Conservation (phyloP, 1,140 invertebrate species). For the Drosophila pectinifera region DNA sequence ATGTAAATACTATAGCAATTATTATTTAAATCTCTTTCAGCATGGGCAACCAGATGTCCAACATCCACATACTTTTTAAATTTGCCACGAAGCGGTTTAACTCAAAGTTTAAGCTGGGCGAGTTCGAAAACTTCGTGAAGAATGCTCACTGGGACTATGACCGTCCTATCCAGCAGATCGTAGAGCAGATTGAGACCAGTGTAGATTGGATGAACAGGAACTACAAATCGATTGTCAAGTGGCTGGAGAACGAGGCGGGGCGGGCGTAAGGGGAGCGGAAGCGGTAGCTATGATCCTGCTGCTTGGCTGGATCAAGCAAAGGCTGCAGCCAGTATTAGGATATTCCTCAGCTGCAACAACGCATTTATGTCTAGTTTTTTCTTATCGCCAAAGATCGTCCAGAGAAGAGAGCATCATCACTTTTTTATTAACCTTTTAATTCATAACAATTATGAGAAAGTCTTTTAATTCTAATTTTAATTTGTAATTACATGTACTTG, state of each 20-base stretch:
- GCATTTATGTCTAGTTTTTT: conserved; percentile 69
- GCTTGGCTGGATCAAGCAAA: conserved; percentile 48
- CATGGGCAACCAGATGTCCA: conserved; percentile 89
- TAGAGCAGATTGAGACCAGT: conserved; percentile 92
- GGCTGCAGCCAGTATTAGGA: conserved; percentile 67
- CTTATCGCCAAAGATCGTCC: conserved; percentile 53
- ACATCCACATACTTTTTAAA: conserved; percentile 90
- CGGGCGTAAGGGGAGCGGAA: conserved; percentile 8
- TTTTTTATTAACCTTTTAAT: conserved; percentile 36
- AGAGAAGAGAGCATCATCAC: conserved; percentile 19
- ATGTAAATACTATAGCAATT: background rate
- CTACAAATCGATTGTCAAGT: conserved; percentile 89
- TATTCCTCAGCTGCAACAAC: conserved; percentile 35
- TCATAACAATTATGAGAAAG: conserved; percentile 53
- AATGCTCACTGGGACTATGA: conserved; percentile 88
- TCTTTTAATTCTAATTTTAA: conserved; percentile 69
- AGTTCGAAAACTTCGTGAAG: conserved; percentile 89
- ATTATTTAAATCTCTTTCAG: conserved; percentile 84
- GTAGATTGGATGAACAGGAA: conserved; percentile 92
- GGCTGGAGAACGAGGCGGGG: conserved; percentile 86
- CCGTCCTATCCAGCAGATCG: conserved; percentile 90
- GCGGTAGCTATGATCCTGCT: background rate
- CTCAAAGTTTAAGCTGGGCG: conserved; percentile 90
- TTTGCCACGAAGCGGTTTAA: conserved; percentile 90
- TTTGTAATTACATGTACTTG: conserved; percentile 57